phyloP scores from a whole-genome alignment of 2,797 vertebrate genomes.

The Limosa lapponica region DNA sequence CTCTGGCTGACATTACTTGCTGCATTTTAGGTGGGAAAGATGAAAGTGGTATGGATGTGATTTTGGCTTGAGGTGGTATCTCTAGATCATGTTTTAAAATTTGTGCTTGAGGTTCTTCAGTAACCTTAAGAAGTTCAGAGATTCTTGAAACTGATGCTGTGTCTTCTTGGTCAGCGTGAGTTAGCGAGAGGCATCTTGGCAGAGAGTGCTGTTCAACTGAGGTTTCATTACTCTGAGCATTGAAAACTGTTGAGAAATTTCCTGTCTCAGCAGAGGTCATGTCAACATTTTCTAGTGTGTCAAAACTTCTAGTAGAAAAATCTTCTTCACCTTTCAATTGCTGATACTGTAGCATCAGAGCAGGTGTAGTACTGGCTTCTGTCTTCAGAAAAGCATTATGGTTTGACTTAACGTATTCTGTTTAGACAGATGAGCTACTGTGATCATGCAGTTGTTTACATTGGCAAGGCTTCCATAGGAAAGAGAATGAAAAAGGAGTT shows the following conservation, averaged over 20 bases:
- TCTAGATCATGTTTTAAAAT: slow-evolving; percentile 33
- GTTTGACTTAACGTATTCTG: background rate
- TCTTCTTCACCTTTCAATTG: background rate
- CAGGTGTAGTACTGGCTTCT: background rate
- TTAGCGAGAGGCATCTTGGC: background rate
- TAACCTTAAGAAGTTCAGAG: background rate
- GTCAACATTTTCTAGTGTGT: background rate
- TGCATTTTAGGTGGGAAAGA: slow-evolving; percentile 20
- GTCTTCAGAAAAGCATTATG: background rate
- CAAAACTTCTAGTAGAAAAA: background rate
- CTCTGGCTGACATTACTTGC: background rate
- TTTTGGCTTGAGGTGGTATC: slow-evolving; percentile 27
- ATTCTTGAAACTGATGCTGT: background rate
- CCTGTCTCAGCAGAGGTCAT: background rate
- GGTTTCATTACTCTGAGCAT: background rate
- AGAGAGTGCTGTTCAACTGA: background rate
- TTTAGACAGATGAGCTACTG: background rate
- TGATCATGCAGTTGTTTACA: background rate
- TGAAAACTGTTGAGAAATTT: background rate
- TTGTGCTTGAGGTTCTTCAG: background rate
- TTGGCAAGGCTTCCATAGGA: background rate
- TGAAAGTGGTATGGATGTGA: background rate
- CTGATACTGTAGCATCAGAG: background rate
- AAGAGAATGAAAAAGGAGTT: background rate
- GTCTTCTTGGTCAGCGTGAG: background rate